phyloP scores from a whole-genome alignment of 2,888 invertebrate species.

The Drosophila incognita region DNA sequence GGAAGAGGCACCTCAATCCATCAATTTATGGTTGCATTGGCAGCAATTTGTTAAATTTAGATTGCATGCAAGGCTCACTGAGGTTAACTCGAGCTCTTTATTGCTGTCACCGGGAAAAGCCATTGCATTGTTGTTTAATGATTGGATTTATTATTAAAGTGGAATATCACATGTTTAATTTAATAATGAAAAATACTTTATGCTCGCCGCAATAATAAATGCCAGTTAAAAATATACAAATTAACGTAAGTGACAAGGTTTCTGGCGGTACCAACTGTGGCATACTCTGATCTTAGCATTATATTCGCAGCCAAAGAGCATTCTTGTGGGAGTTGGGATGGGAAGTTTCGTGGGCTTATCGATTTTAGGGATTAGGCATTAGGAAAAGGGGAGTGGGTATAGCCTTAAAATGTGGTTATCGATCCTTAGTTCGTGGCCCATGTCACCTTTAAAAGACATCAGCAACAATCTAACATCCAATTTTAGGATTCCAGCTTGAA shows the following conservation, averaged over 20 bases:
- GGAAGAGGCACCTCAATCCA: neutral
- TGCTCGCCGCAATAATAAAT: conserved; percentile 30
- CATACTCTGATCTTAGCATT: neutral
- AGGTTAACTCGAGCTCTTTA: conserved; percentile 17
- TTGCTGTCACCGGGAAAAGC: neutral
- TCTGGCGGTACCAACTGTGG: neutral
- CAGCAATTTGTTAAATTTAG: conserved; percentile 6
- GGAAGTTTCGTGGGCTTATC: neutral
- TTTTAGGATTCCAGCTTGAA: neutral
- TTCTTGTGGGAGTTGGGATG: neutral
- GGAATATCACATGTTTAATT: conserved; percentile 55
- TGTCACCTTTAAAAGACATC: neutral
- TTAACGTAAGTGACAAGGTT: neutral
- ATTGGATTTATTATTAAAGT: conserved; percentile 39
- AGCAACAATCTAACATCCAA: neutral
- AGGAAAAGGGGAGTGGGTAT: neutral
- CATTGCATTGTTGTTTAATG: conserved; percentile 24
- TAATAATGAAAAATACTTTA: conserved; percentile 57
- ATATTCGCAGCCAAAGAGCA: neutral
- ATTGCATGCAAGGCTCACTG: conserved; percentile 14
- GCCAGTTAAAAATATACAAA: conserved; percentile 1
- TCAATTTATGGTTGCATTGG: conserved; percentile 5
- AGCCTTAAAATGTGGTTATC: neutral
- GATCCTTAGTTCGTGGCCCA: neutral
- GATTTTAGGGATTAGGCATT: neutral